These are phyloP conservation scores for Hydrozoanthus gracilis DNA, from an alignment of 92 coral and sea anemone genomes.

Conservation along the genomic window DNA sequence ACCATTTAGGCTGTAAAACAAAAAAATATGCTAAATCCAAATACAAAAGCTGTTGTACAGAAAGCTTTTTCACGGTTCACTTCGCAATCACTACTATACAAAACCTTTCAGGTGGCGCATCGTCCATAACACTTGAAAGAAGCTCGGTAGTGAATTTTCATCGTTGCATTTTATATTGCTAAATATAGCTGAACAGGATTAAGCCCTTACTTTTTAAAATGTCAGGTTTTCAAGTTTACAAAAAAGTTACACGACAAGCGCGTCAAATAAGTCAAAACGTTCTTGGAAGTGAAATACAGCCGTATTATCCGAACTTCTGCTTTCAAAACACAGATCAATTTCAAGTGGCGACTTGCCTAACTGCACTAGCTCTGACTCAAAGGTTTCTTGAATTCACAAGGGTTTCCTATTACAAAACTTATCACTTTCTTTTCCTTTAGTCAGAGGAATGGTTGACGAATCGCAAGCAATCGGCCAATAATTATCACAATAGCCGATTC, in stretches of 20 bases:
- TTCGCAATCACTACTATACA: not conserved
- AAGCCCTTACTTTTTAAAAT: not conserved
- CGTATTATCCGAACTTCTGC: not conserved
- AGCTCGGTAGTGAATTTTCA: not conserved
- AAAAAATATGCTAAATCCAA: not conserved
- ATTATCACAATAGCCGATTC: not conserved
- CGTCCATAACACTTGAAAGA: not conserved
- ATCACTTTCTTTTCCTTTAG: not conserved
- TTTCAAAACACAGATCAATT: conserved; percentile 4
- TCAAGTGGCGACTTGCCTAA: not conserved
- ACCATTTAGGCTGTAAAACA: not conserved
- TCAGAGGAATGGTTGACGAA: not conserved
- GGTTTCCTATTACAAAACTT: not conserved
- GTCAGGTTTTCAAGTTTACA: not conserved
- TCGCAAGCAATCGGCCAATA: not conserved
- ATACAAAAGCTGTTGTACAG: not conserved
- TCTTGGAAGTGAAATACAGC: not conserved
- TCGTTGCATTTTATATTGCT: not conserved
- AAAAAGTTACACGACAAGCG: not conserved
- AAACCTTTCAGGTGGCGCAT: not conserved
- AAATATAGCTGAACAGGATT: not conserved
- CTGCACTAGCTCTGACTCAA: not conserved
- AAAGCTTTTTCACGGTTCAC: conserved; percentile 28
- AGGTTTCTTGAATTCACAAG: not conserved
- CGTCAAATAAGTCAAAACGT: not conserved